These are phyloP conservation scores for Protaetia brevitarsis DNA, from an alignment of 1,140 invertebrate genomes.

Conservation along the genomic window DNA sequence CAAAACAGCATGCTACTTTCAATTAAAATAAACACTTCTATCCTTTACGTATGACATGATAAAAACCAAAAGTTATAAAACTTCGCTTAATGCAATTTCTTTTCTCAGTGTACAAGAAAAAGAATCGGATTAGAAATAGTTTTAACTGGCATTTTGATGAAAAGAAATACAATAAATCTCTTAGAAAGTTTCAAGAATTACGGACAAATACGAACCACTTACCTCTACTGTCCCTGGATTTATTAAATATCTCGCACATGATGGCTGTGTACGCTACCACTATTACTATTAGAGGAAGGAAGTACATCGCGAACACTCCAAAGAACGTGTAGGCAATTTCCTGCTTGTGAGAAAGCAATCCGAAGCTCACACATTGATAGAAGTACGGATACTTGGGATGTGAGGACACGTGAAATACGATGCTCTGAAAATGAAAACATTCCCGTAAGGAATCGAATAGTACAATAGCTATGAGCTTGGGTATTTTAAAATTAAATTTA, in stretches of 20 bases:
- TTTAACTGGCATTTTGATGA: background rate
- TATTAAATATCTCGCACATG: slow-evolving; percentile 68
- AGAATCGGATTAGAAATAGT: too few relatives aligned
- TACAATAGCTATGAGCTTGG: too few relatives aligned
- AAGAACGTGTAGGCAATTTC: slow-evolving; percentile 75
- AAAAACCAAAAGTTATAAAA: too few relatives aligned
- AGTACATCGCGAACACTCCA: slow-evolving; percentile 72
- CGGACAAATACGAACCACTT: slow-evolving; percentile 12
- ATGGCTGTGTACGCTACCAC: slow-evolving; percentile 71
- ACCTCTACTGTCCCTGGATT: slow-evolving; percentile 62
- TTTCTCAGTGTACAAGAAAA: too few relatives aligned
- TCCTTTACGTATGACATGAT: too few relatives aligned
- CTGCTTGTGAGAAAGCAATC: slow-evolving; percentile 61
- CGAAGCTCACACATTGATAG: slow-evolving; percentile 76
- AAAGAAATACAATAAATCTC: too few relatives aligned
- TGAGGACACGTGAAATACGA: slow-evolving; percentile 68
- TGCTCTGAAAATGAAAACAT: slow-evolving; percentile 57
- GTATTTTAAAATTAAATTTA: too few relatives aligned
- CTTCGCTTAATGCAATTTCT: too few relatives aligned
- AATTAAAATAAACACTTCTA: too few relatives aligned
- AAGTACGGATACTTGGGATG: slow-evolving; percentile 66
- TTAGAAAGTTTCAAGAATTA: background rate
- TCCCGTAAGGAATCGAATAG: too few relatives aligned
- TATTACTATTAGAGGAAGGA: slow-evolving; percentile 71
- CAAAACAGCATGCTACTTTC: too few relatives aligned